Evolutionary conservation across 2,113 vertebrate genomes (phyloP), one percentile per base, ranked within the genome.

Genomic region (Nematolebias whitei): DNA sequence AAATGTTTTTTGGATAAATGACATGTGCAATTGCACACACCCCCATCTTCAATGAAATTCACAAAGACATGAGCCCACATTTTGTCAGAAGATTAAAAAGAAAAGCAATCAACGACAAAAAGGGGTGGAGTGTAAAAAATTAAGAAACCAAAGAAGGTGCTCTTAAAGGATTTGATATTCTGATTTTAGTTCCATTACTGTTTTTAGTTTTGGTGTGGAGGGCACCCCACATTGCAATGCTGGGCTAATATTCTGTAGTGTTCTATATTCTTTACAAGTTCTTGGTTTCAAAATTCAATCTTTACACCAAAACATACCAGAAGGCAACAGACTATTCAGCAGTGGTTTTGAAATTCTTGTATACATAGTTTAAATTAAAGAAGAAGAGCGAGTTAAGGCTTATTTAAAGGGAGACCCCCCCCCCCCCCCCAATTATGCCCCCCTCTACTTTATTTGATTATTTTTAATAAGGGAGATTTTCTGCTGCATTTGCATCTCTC

Each of bases 61-160:
- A 58, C 51, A 67, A 43, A 39, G 22, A 71, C 38, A 71, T 11
- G 61, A 35, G 41, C 39, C 32, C 48, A 43, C 29, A 60, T 68
- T 70, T 65, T 60, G 29, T 61, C 53, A 49, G 68, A 68, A 84
- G 76, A 79, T 78, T 63, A 71, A 77, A 81, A 63, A 74, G 60
- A 80, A 79, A 69, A 60, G 38, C 60, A 63, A 83, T 81, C 63
- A 52, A 76, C 74, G 75, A 39, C 6, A 53, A 81, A 76, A 35
- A 35, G 54, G 61, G 52, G 16, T 67, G 55, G 61, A 68, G 82
- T 52, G 18, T 74, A 23, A 79, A 81, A 60, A 45, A 60, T 54
- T 5, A 16, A 63, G 44, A 74, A 55, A 78, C 78, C 55, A 72
- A 73, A 66, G 39, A 58, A 57, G 19, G 71, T 58, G 26, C 52